Conservation (phyloP, 2,888 invertebrate species). For the Luperina testacea region DNA sequence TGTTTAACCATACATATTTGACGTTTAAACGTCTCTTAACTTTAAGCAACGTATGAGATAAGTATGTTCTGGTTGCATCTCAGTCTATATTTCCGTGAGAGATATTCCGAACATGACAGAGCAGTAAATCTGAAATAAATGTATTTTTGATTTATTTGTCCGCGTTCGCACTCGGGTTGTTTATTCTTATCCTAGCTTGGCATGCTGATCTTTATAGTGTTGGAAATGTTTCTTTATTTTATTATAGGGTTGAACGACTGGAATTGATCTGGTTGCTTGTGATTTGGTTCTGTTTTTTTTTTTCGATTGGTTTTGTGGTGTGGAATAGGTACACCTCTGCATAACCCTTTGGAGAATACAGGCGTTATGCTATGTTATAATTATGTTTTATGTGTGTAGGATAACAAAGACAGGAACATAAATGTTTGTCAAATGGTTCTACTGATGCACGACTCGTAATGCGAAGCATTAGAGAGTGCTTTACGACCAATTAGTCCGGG, state of each 20-base stretch:
- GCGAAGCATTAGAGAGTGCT: too few species aligned
- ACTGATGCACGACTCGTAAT: too few species aligned
- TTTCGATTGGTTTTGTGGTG: too few species aligned
- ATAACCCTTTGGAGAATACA: background rate
- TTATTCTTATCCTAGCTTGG: constrained; percentile 27
- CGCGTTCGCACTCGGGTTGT: constrained; percentile 8
- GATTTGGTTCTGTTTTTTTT: too few species aligned
- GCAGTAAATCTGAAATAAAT: constrained; percentile 41
- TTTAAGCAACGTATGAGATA: background rate
- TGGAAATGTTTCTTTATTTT: background rate
- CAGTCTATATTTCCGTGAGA: background rate
- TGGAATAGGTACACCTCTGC: background rate
- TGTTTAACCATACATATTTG: too few species aligned
- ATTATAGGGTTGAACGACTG: background rate
- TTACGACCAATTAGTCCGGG: too few species aligned
- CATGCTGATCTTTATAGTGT: background rate
- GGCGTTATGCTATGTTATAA: background rate
- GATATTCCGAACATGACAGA: constrained; percentile 21
- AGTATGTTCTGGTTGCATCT: background rate
- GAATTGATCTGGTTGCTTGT: too few species aligned
- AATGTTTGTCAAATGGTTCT: too few species aligned
- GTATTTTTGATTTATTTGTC: constrained; percentile 37
- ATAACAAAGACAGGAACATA: background rate
- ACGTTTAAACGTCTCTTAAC: too few species aligned
- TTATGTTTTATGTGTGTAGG: background rate